Evolutionary conservation across 2,797 vertebrate species (phyloP), one percentile per base, ranked within the genome.

Genomic region (Characodon lateralis): DNA sequence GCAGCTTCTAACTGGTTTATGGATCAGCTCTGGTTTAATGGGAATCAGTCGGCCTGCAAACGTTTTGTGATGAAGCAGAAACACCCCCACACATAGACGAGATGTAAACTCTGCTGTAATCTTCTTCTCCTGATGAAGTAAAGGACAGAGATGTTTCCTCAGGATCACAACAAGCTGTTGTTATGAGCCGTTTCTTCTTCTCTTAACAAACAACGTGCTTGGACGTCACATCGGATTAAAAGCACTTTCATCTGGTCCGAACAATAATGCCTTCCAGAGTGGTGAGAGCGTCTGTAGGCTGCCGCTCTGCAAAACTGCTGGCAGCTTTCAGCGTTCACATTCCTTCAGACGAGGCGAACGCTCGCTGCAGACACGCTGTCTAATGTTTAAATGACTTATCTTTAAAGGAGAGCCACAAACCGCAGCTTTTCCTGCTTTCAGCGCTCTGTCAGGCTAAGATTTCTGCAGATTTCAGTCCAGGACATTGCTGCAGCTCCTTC

Each of bases 301-400:
- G 82, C 80, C 81, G 84, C 76, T 88, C 76, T 50, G 78, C 77
- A 51, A 46, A 24, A 51, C 71, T 72, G 71, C 87, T 91, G 89
- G 89, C 91, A 88, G 84, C 73, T 55, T 80, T 87, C 82, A 53
- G 76, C 78, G 74, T 73, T 61, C 73, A 86, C 89, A 93, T 94
- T 94, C 91, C 90, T 92, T 80, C 89, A 80, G 79, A 73, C 71
- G 84, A 83, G 86, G 83, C 81, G 87, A 87, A 91, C 82, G 81
- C 84, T 79, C 51, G 48, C 85, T 90, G 93, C 86, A 92, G 92
- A 86, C 92, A 78, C 84, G 87, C 83, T 80, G 92, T 92, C 92
- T 92, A 85, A 93, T 92, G 91, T 90, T 91, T 80, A 90, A 94
- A 92, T 82, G 87, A 88, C 90, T 92, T 93, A 92, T 94, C 92